These are phyloP conservation scores for Strix uralensis DNA, from an alignment of 2,113 vertebrate genomes.

Conservation along the genomic window DNA sequence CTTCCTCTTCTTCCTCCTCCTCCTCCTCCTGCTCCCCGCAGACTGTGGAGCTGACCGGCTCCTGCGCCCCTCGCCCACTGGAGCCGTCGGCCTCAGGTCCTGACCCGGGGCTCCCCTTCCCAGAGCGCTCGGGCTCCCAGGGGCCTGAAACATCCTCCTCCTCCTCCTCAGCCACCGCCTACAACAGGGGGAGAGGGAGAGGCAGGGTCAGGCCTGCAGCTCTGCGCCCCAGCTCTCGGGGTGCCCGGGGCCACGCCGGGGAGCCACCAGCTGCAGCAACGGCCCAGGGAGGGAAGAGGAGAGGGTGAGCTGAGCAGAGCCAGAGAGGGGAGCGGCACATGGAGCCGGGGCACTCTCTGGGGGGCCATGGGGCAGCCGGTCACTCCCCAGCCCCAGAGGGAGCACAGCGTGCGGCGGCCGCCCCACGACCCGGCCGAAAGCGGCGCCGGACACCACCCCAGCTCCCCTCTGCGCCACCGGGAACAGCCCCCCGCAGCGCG, in stretches of 20 bases:
- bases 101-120: background rate
- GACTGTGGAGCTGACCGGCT: background rate
- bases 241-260: background rate
- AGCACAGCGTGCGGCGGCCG: too few species aligned
- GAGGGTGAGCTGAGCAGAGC: background rate
- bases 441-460: too few species aligned
- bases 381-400: background rate
- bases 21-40: background rate
- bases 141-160: background rate
- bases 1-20: conserved; percentile 36
- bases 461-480: too few species aligned
- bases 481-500: too few species aligned
- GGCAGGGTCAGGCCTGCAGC: background rate
- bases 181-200: background rate
- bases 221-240: background rate
- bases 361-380: background rate
- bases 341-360: background rate
- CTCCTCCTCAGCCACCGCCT: background rate
- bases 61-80: accelerated
- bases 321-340: background rate
- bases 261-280: background rate
- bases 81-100: background rate
- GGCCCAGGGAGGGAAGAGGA: background rate
- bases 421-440: too few species aligned
- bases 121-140: background rate